These are phyloP conservation scores for Euplexia lucipara DNA, from an alignment of 2,888 invertebrate genomes.

Conservation along the genomic window DNA sequence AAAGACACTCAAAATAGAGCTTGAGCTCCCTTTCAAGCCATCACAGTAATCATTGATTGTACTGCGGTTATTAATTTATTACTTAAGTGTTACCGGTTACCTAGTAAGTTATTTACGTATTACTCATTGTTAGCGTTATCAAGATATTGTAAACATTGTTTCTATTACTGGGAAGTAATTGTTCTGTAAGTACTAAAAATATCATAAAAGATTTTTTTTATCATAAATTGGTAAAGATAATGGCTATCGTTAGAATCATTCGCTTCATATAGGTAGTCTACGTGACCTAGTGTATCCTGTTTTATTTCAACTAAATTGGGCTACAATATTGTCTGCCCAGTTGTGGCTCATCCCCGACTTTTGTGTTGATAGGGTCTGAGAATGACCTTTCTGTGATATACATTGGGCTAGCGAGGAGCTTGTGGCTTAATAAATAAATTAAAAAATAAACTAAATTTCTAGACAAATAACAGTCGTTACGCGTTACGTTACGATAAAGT, in stretches of 20 bases:
- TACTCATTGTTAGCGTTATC: slow-evolving; percentile 24
- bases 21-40: too few species aligned
- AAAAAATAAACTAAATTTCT: too few species aligned
- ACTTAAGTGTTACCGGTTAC: neutral
- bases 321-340: too few species aligned
- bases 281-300: neutral
- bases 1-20: too few species aligned
- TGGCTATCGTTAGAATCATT: slow-evolving; percentile 17
- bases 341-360: too few species aligned
- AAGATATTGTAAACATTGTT: neutral
- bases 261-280: neutral
- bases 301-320: neutral
- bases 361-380: too few species aligned
- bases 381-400: too few species aligned
- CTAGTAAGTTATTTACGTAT: neutral
- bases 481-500: too few species aligned
- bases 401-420: too few species aligned
- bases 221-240: slow-evolving; percentile 4
- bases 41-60: neutral
- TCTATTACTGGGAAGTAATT: neutral
- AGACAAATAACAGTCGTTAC: too few species aligned
- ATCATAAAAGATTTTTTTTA: slow-evolving; percentile 12
- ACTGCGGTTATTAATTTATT: neutral
- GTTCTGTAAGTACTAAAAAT: slow-evolving; percentile 4
- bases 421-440: too few species aligned